Evolutionary conservation across 2,797 vertebrate genomes (phyloP), one percentile per base, ranked within the genome.

Genomic region (Echeneis naucrates): DNA sequence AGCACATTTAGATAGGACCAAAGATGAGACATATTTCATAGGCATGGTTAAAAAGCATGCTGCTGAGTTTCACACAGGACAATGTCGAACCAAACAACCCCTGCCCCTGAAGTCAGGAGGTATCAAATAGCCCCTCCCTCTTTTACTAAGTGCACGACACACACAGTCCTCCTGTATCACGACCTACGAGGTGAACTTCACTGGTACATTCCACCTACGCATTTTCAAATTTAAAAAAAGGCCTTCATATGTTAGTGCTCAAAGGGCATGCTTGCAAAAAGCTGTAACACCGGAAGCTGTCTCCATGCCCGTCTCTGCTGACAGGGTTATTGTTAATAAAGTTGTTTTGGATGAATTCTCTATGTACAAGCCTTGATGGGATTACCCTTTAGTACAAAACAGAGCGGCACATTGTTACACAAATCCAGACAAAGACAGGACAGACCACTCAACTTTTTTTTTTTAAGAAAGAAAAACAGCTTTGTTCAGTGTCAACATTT

Each of bases 31-130:
- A 60, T 19, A 67, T 81, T 89, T 80, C 64, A 83, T 80, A 85
- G 69, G 86, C 83, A 84, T 90, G 87, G 83, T 77, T 81, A 75
- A 89, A 89, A 88, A 85, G 87, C 92, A 93, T 93, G 92, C 92
- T 85, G 85, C 82, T 40, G 74, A 85, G 45, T 86, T 92, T 78
- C 88, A 92, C 87, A 91, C 84, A 75, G 83, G 80, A 92, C 82
- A 78, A 88, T 77, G 75, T 82, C 56, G n/a, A 86, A 42, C 73
- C 68, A 66, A 64, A 65, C 53, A 6, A 48, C 23, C 56, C 30
- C 6, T 40, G 14, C 54, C 53, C 23, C 30, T 27, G 62, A 63
- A 51, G 68, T n/a, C 54, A 59, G 33, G 75, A 73, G 37, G 55
- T 11, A 52, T 35, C 63, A 61, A 68, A 75, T 12, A 75, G 42